Evolutionary conservation across 2,888 invertebrate genomes (phyloP).

Genomic region (Leptothorax acervorum): DNA sequence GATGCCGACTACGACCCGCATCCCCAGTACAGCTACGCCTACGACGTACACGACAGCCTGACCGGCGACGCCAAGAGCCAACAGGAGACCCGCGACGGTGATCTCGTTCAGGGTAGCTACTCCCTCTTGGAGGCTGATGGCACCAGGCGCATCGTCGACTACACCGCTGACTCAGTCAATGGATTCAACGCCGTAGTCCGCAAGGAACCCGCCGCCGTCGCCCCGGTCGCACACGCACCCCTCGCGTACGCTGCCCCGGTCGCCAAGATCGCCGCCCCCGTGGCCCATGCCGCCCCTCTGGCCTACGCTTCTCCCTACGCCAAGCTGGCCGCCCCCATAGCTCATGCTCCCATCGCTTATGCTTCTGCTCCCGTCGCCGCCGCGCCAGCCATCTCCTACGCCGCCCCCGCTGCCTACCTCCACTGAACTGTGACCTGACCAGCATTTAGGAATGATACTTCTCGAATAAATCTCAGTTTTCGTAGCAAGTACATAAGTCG

Average conservation of each 20-base stretch:
- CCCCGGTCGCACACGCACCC: conserved; percentile 83
- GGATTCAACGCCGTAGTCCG: conserved; percentile 84
- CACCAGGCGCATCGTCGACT: conserved; percentile 82
- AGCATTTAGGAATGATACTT: conserved; percentile 66
- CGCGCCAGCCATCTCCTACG: conserved; percentile 69
- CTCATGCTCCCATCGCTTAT: conserved; percentile 63
- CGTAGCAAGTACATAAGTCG: conserved; percentile 63
- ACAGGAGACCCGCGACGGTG: conserved; percentile 82
- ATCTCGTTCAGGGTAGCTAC: conserved; percentile 84
- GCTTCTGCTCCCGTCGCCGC: conserved; percentile 65
- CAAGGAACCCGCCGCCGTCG: conserved; percentile 78
- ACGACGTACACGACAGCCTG: conserved; percentile 81
- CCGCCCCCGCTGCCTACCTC: conserved; percentile 82
- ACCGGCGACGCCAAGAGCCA: conserved; percentile 83
- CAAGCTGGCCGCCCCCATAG: conserved; percentile 60
- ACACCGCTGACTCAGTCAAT: conserved; percentile 81
- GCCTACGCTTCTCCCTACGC: conserved; percentile 72
- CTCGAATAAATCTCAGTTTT: conserved; percentile 67
- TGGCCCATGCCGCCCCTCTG: conserved; percentile 49
- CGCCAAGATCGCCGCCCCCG: conserved; percentile 61
- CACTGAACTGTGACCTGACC: conserved; percentile 67
- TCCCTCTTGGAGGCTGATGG: conserved; percentile 86
- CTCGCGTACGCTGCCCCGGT: conserved; percentile 81
- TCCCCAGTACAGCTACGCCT: conserved; percentile 83
- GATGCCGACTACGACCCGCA: conserved; percentile 82